These are phyloP conservation scores for Aspidiotus destructor DNA, from an alignment of 2,888 invertebrate genomes.

Conservation along the genomic window DNA sequence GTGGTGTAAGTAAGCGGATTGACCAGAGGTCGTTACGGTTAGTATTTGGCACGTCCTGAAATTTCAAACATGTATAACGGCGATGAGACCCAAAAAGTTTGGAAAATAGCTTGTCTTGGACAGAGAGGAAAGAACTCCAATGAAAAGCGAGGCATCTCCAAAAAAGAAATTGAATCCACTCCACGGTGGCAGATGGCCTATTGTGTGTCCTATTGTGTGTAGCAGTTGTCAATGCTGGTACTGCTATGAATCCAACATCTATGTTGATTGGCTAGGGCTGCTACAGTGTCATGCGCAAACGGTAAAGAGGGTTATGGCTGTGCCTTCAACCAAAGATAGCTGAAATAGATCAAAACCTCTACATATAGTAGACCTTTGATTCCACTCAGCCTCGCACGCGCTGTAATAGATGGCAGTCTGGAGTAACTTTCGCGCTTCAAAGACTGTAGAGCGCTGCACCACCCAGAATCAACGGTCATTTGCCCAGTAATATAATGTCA, in stretches of 20 bases:
- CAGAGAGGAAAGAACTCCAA: neutral
- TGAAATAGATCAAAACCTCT: too few relatives aligned
- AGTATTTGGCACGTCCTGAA: neutral
- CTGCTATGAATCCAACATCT: neutral
- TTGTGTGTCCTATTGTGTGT: too few relatives aligned
- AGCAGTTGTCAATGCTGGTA: slow-evolving; percentile 1
- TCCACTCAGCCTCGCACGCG: too few relatives aligned
- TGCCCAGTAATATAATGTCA: too few relatives aligned
- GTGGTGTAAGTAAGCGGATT: neutral
- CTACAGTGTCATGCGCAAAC: neutral
- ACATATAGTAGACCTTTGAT: too few relatives aligned
- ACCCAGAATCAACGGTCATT: too few relatives aligned
- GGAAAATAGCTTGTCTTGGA: neutral
- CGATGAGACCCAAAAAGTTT: neutral
- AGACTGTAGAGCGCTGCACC: too few relatives aligned
- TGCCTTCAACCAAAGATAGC: too few relatives aligned
- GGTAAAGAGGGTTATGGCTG: too few relatives aligned
- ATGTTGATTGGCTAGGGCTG: neutral
- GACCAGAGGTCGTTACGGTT: neutral
- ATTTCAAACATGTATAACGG: neutral
- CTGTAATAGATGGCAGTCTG: too few relatives aligned
- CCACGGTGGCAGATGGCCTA: neutral
- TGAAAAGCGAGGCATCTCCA: neutral
- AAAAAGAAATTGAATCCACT: neutral
- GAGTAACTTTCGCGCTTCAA: too few relatives aligned